These are phyloP conservation scores for Belgica antarctica DNA, from an alignment of 2,888 invertebrate genomes.

Conservation along the genomic window DNA sequence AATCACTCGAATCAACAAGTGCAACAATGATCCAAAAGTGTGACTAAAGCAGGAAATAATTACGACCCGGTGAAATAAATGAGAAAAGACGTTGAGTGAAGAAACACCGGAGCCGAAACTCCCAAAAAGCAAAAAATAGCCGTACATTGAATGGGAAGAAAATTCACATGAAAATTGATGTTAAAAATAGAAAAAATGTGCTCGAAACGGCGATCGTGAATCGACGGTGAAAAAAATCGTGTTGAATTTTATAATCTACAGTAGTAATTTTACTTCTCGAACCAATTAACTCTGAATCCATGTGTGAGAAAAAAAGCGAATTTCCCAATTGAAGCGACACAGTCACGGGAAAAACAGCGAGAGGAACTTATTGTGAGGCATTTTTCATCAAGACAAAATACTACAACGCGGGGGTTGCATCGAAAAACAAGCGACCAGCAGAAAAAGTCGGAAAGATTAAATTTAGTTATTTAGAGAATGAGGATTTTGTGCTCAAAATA, in stretches of 20 bases:
- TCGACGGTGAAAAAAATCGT: slow-evolving; percentile 23
- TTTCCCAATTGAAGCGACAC: slow-evolving; percentile 6
- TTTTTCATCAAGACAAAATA: neutral
- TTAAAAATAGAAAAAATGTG: slow-evolving; percentile 43
- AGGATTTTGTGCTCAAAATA: slow-evolving; percentile 38
- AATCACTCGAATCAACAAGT: slow-evolving; percentile 25
- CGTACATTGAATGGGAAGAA: slow-evolving; percentile 6
- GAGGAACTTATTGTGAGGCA: neutral
- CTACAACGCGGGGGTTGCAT: slow-evolving; percentile 13
- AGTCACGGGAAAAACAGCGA: neutral
- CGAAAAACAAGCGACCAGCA: slow-evolving; percentile 8
- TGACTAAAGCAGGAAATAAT: neutral
- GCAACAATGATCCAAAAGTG: neutral
- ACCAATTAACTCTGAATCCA: slow-evolving; percentile 20
- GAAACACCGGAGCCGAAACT: neutral
- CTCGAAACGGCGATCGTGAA: slow-evolving; percentile 40
- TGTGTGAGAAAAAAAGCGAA: slow-evolving; percentile 19
- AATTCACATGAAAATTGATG: slow-evolving; percentile 34
- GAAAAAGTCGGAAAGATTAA: neutral
- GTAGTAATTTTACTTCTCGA: slow-evolving; percentile 17
- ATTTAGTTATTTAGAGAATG: slow-evolving; percentile 28
- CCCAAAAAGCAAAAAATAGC: slow-evolving; percentile 9
- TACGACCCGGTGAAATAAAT: neutral
- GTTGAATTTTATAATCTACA: slow-evolving; percentile 6
- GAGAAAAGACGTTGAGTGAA: neutral